Evolutionary conservation across 1,140 invertebrate genomes (phyloP).

Genomic region (Polyergus mexicanus): DNA sequence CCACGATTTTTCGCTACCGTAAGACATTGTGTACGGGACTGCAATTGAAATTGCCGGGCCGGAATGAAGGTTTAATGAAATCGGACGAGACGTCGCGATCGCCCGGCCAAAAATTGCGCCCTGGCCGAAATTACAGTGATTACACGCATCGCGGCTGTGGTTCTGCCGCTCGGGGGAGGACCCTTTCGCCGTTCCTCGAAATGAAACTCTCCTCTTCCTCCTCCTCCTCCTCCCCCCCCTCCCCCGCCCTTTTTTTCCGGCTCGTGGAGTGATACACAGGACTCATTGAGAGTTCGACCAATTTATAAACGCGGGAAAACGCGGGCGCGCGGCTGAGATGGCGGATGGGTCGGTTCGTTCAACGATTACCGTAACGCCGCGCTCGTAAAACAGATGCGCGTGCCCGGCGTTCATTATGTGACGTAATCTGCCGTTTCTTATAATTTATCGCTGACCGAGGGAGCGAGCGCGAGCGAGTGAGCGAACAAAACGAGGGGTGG

Average conservation of each 20-base stretch:
- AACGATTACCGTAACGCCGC: constrained; percentile 79
- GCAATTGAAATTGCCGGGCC: constrained; percentile 39
- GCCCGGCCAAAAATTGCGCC: constrained; percentile 79
- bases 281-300: constrained; percentile 67
- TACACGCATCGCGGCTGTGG: constrained; percentile 72
- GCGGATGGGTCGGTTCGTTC: constrained; percentile 73
- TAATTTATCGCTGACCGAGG: constrained; percentile 49
- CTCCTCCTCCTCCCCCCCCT: no score
- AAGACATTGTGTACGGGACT: constrained; percentile 27
- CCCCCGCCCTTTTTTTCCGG: not conserved
- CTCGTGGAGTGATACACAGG: constrained; percentile 8
- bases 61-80: constrained; percentile 71
- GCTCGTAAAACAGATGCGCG: constrained; percentile 68
- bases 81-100: constrained; percentile 77
- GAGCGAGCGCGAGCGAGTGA: constrained; percentile 1
- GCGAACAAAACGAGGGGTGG: not conserved
- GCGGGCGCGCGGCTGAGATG: constrained; percentile 27
- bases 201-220: not conserved
- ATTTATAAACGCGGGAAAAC: constrained; percentile 78
- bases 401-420: constrained; percentile 60
- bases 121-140: constrained; percentile 84
- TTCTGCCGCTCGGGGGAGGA: constrained; percentile 76
- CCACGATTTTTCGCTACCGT: constrained; percentile 42
- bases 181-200: constrained; percentile 54
- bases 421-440: constrained; percentile 62